phyloP scores from a whole-genome alignment of 37 sponge, comb jelly and placozoan species.

The Geodia barretti region DNA sequence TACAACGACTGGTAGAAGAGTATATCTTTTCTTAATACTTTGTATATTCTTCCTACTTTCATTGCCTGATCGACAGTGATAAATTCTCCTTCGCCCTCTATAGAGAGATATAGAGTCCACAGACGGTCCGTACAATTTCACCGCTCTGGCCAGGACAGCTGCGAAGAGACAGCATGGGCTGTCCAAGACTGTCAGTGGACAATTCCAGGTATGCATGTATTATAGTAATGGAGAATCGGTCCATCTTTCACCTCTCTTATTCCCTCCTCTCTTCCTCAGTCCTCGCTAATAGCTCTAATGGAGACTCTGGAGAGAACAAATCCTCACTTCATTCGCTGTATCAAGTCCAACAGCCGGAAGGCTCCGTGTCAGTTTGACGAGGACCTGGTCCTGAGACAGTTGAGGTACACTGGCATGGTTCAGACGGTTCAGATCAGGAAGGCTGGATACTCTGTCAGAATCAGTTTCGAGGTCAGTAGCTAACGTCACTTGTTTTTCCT shows the following conservation, averaged over 20 bases:
- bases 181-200: constrained; percentile 82
- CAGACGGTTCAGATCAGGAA: constrained; percentile 94
- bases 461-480: constrained; percentile 74
- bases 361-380: constrained; percentile 81
- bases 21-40: too few relatives aligned
- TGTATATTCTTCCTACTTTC: too few relatives aligned
- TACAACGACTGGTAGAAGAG: too few relatives aligned
- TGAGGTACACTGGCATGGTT: constrained; percentile 96
- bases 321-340: constrained; percentile 94
- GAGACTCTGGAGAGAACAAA: constrained; percentile 80
- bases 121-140: background rate
- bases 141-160: constrained; percentile 8
- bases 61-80: too few relatives aligned
- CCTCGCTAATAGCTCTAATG: constrained; percentile 85
- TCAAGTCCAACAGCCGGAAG: constrained; percentile 89
- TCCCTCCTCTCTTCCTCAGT: too few relatives aligned
- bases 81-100: too few relatives aligned
- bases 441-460: constrained; percentile 91
- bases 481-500: too few relatives aligned
- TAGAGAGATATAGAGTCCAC: background rate
- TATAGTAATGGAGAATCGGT: background rate
- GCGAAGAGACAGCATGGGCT: constrained; percentile 41
- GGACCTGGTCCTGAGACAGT: constrained; percentile 84
- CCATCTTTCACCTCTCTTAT: background rate
- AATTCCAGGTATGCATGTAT: constrained; percentile 64